Conservation (phyloP, 2,888 invertebrate species). For the Hartigia nigra region DNA sequence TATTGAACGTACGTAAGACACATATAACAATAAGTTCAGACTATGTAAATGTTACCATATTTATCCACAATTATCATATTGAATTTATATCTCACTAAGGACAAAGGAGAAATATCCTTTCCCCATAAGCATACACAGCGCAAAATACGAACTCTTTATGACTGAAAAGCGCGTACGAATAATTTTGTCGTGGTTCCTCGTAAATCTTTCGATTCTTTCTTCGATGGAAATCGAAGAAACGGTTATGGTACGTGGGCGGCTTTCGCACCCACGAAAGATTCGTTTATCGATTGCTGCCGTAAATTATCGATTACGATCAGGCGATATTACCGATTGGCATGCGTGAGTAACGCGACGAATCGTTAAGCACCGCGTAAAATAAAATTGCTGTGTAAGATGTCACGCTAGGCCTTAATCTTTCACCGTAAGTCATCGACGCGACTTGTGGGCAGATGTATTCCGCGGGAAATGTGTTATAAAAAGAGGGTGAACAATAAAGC, state of each 20-base stretch:
- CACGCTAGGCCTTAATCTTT: not conserved
- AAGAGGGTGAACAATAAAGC: not conserved
- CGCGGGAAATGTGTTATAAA: not conserved
- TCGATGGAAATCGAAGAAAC: slow-evolving; percentile 24
- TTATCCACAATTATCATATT: slow-evolving; percentile 35
- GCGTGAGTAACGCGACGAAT: not conserved
- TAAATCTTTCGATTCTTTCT: slow-evolving; percentile 1
- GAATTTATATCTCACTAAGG: slow-evolving; percentile 24
- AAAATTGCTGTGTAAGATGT: not conserved
- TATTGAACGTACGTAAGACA: slow-evolving; percentile 29
- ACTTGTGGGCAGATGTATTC: not conserved
- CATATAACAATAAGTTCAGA: not conserved
- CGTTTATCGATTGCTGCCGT: not conserved
- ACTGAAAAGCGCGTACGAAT: not conserved
- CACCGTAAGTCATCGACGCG: not conserved
- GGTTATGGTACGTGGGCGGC: slow-evolving; percentile 19
- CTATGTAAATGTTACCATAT: not conserved
- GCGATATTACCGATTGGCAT: slow-evolving; percentile 7
- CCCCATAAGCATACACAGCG: not conserved
- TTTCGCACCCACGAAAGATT: slow-evolving; percentile 21
- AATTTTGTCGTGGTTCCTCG: not conserved
- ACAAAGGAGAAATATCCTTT: not conserved
- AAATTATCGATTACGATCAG: slow-evolving; percentile 4
- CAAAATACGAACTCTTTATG: not conserved
- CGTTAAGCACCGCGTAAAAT: not conserved